Conservation (phyloP, 2,797 vertebrate genomes). For the Sebastes oblongus region DNA sequence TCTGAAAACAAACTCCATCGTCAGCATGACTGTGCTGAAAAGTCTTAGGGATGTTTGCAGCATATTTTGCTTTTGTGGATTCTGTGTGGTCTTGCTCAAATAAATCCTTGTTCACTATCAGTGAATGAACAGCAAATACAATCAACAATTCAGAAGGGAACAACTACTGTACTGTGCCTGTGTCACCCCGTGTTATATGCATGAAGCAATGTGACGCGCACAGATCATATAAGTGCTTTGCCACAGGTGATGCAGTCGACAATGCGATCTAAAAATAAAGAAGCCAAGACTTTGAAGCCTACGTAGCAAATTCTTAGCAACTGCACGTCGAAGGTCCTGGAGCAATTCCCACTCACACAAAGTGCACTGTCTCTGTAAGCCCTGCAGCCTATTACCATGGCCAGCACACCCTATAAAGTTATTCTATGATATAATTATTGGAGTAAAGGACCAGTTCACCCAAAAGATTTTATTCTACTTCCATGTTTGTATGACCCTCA, state of each 20-base stretch:
- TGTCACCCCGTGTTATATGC: neutral
- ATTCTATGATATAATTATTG: no score
- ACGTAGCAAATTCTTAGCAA: neutral
- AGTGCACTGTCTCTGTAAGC: neutral
- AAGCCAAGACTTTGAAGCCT: neutral
- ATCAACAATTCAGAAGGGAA: no score
- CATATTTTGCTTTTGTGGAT: neutral
- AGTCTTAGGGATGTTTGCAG: neutral
- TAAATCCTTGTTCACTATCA: neutral
- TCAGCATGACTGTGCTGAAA: neutral
- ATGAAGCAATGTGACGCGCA: neutral
- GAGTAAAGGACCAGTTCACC: no score
- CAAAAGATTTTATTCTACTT: no score
- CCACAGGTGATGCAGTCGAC: neutral
- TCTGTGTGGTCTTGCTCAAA: neutral
- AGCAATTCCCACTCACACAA: neutral
- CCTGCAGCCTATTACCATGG: neutral
- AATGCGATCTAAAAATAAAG: constrained; percentile 1
- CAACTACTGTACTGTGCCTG: neutral
- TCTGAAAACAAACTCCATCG: neutral
- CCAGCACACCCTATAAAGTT: no score
- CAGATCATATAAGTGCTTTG: neutral
- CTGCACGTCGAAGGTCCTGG: neutral
- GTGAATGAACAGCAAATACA: neutral
- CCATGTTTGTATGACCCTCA: no score